Evolutionary conservation across 2,113 vertebrate species (phyloP), one percentile per base, ranked within the genome.

Genomic region (Ptychochromis oligacanthus): DNA sequence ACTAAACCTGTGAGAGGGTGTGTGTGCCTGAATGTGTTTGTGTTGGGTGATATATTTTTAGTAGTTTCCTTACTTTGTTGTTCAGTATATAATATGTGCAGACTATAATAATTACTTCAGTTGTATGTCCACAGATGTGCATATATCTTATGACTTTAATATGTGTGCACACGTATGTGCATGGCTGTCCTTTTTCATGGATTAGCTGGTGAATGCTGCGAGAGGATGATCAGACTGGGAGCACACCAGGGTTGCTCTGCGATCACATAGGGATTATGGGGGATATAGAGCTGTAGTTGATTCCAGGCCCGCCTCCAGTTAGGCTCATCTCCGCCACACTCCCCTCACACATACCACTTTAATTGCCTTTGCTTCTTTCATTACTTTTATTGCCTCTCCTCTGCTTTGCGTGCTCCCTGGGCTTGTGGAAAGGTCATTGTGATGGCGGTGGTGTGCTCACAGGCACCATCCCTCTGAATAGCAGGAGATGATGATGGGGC

Each of bases 291-390:
- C 92, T 92, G 90, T 91, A 88, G 87, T 91, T 92, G 87, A 92
- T 92, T 92, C 85, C 87, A 89, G 89, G 88, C 86, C 91, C 54
- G 88, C 92, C 90, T 93, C 90, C 91, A 93, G 92, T 94, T 90
- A 92, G 89, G 80, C 93, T 93, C 94, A 95, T 95, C 93, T 93
- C 91, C 9, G 76, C 92, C 93, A 94, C 88, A 87, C 92, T 92
- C 85, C 89, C 89, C 87, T 91, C 87, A 92, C 94, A 92, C 93
- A 93, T 92, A 93, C 90, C 91, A 92, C 92, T 96, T 96, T 96
- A 96, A 96, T 96, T 96, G 95, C 94, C 94, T 95, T 94, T 94
- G 90, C 94, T 94, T 95, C 95, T 95, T 96, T 95, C 95, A 96
- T 96, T 95, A 94, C 89, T 91, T 95, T 95, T 95, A 96, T 96